Evolutionary conservation across 2,797 vertebrate species (phyloP), one percentile per base, ranked within the genome.

Genomic region (Chloroceryle amazona): DNA sequence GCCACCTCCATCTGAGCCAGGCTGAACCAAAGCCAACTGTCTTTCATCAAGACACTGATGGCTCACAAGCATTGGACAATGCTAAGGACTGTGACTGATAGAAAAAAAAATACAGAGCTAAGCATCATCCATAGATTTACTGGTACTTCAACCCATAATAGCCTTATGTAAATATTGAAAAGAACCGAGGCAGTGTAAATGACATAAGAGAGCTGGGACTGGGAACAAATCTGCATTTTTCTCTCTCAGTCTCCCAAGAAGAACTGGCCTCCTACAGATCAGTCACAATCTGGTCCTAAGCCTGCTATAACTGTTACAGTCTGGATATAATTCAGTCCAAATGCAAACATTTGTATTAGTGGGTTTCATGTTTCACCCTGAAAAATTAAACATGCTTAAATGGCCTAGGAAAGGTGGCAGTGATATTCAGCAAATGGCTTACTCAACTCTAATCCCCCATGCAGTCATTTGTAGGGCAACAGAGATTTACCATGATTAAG

Each of bases 401-500:
- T 95, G 93, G 94, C 86, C 92, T 46, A 61, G 2, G 83, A 96
- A 97, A 97, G 94, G 97, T 97, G 97, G 94, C 90, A 82, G 95
- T 97, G 96, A 97, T 94, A 97, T 96, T 96, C 96, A 94, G 95
- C 96, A 97, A 97, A 96, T 97, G 97, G 95, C 94, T 97, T 95
- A 55, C 90, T 96, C 90, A 63, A 29, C 78, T 92, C 63, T 96
- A 97, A 97, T 97, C 95, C 97, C 78, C 86, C 29, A 9, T 78
- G 91, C 97, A 97, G 97, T 96, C 96, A 96, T 96, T 97, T 96
- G 94, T 96, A 97, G 97, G 96, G 95, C 95, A 97, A 94, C 94
- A 95, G 94, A 97, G 96, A 97, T 97, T 97, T 97, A 90, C 90
- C 72, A 1, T 85, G 95, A 97, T 97, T 96, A 96, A 97, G 96